These are phyloP conservation scores for Carterocephalus palaemon DNA, from an alignment of 2,888 invertebrate species.

Conservation along the genomic window DNA sequence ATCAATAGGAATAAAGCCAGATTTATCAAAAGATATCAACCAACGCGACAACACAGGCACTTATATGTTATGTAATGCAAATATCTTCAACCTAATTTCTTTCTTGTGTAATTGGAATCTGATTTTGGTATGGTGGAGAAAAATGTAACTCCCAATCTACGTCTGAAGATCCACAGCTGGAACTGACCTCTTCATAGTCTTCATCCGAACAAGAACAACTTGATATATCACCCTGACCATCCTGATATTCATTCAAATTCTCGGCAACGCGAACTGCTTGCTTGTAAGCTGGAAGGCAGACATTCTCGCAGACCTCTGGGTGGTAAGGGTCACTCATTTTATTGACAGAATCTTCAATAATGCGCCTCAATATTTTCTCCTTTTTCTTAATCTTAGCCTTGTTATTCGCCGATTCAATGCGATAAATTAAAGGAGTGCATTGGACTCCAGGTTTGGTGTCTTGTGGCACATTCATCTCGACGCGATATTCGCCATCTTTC, in stretches of 20 bases:
- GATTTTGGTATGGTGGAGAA: slow-evolving; percentile 45
- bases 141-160: slow-evolving; percentile 68
- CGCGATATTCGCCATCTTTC: slow-evolving; percentile 53
- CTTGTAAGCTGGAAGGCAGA: slow-evolving; percentile 51
- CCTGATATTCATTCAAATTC: slow-evolving; percentile 25
- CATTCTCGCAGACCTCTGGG: slow-evolving; percentile 51
- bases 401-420: slow-evolving; percentile 49
- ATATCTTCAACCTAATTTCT: background rate
- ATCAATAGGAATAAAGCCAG: too few species aligned
- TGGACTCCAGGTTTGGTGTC: slow-evolving; percentile 34
- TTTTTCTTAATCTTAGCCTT: slow-evolving; percentile 43
- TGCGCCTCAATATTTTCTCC: slow-evolving; percentile 38
- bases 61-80: background rate
- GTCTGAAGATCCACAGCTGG: slow-evolving; percentile 55
- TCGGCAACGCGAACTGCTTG: slow-evolving; percentile 48
- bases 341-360: slow-evolving; percentile 42
- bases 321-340: slow-evolving; percentile 48
- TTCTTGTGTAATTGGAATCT: background rate
- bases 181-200: slow-evolving; percentile 40
- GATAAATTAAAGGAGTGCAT: slow-evolving; percentile 54
- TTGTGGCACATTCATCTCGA: slow-evolving; percentile 53
- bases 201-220: slow-evolving; percentile 45
- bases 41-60: background rate
- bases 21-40: background rate
- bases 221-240: slow-evolving; percentile 25